Base-by-base conservation (phyloP, 2,888 invertebrate genomes). In the Cheilosia scutellata region DNA sequence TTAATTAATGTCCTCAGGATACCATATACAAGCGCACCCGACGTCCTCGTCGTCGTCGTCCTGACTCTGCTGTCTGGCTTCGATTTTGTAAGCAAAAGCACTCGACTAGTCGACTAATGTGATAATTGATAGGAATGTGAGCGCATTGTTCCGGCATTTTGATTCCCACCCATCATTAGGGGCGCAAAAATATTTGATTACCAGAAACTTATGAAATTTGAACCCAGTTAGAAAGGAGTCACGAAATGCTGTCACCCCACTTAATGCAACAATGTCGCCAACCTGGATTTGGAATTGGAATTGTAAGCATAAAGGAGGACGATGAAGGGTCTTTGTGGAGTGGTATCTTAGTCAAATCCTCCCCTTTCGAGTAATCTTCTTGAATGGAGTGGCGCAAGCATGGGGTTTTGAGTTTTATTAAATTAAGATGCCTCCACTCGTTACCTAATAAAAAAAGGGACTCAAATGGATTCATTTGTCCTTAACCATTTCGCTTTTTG, bases 1-100 rank as follows among this genome's bases (percentile, higher is more conserved):
- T 51, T 80, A 80, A 80, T 80, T 79, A 75, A 80, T 68, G 75
- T 75, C 80, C 70, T 60, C 65, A 83, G 78, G 80, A 84, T 80
- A 80, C 83, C 74, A 68, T 84, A 71, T 20, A 83, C 29, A 68
- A 65, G 83, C 44, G 57, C 53, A 29, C 25, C 20, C 20, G 20
- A 0, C 20, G 20, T 20, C 20, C 20, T 20, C 20, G 20, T 2
- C 20, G 20, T 20, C 20, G 20, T 20, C 29, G 57, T 66, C 31
- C 42, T 31, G 51, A 66, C 72, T 68, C 31, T 31, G 9, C 9
- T 74, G 84, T 84, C 79, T 84, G 80, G 80, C 84, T 84, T 84
- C 80, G 47, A 66, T 74, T 74, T 37, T 65, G 49, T 25, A 40
- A 62, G 37, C 20, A 72, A 31, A 68, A 16, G 31, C 78, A 70